phyloP scores from a whole-genome alignment of 2,888 invertebrate genomes.

The Tinea pellionella region DNA sequence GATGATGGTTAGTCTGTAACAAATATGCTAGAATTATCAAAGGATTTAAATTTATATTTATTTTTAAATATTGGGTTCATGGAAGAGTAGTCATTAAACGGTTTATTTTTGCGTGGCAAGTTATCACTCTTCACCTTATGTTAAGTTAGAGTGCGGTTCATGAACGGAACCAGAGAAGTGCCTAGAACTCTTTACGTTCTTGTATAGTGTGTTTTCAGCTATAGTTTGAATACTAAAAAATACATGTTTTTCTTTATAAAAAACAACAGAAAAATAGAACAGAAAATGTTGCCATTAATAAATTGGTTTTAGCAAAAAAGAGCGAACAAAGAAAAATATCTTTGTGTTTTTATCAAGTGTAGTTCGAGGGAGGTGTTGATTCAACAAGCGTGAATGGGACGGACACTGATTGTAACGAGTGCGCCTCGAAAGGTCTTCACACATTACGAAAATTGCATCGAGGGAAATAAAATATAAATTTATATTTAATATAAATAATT shows the following conservation, averaged over 20 bases:
- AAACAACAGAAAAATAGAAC: neutral
- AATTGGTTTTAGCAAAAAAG: neutral
- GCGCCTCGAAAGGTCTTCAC: neutral
- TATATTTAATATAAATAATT: too few relatives aligned
- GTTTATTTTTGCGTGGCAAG: too few relatives aligned
- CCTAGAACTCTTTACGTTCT: too few relatives aligned
- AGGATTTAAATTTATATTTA: too few relatives aligned
- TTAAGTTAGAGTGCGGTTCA: too few relatives aligned
- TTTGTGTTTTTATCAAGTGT: neutral
- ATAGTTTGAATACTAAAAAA: too few relatives aligned
- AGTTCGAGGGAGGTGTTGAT: conserved; percentile 22
- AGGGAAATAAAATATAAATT: neutral
- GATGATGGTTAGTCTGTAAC: conserved; percentile 12
- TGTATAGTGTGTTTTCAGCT: too few relatives aligned
- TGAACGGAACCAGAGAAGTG: too few relatives aligned
- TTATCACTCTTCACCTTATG: too few relatives aligned
- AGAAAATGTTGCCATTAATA: neutral
- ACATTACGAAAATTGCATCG: conserved; percentile 1
- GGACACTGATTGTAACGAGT: conserved; percentile 46
- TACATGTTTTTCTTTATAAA: neutral
- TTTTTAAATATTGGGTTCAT: too few relatives aligned
- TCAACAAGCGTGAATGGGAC: conserved; percentile 35
- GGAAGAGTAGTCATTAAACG: too few relatives aligned
- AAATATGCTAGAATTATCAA: neutral
- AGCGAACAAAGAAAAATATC: neutral